A percentile compares a stretch with the other conserved stretches of the same genome.
Conservation (phyloP, 2,888 invertebrate genomes). For the Drosophila subquinaria region DNA sequence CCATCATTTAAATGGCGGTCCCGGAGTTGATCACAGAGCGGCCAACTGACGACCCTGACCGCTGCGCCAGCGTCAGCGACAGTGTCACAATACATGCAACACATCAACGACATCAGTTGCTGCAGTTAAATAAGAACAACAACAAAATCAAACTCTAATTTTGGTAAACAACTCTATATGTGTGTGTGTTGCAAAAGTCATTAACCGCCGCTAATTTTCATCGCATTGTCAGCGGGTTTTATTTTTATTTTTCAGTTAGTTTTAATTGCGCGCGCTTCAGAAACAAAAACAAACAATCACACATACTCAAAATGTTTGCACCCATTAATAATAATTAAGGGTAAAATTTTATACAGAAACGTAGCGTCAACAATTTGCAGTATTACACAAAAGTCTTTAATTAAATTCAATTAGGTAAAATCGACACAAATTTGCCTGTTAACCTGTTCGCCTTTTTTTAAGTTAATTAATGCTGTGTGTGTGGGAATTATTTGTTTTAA, state of each 20-base stretch:
- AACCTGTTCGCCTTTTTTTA: not conserved
- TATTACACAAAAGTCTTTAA: slow-evolving; percentile 45
- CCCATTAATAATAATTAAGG: slow-evolving; percentile 53
- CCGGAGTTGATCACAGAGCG: slow-evolving; percentile 72
- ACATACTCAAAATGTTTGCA: slow-evolving; percentile 10
- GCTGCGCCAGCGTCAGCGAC: slow-evolving; percentile 14
- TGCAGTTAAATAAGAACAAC: slow-evolving; percentile 31
- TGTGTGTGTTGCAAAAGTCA: slow-evolving; percentile 48
- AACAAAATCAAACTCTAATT: slow-evolving; percentile 6
- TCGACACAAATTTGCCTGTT: slow-evolving; percentile 40
- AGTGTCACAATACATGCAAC: slow-evolving; percentile 21
- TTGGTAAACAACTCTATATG: not conserved
- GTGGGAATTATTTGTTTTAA: slow-evolving; percentile 10
- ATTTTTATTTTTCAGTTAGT: slow-evolving; percentile 17
- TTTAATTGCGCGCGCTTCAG: slow-evolving; percentile 50
- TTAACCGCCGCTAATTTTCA: slow-evolving; percentile 57
- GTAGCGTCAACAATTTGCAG: slow-evolving; percentile 20
- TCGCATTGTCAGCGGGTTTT: slow-evolving; percentile 70
- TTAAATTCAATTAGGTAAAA: slow-evolving; percentile 53
- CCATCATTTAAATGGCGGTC: slow-evolving; percentile 69
- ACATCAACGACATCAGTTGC: slow-evolving; percentile 38
- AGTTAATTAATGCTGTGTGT: slow-evolving; percentile 19
- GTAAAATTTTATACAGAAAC: slow-evolving; percentile 26
- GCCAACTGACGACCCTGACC: slow-evolving; percentile 66
- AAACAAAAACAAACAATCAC: slow-evolving; percentile 3